phyloP scores from a whole-genome alignment of 1,140 invertebrate species.

The Drosophila sechellia region DNA sequence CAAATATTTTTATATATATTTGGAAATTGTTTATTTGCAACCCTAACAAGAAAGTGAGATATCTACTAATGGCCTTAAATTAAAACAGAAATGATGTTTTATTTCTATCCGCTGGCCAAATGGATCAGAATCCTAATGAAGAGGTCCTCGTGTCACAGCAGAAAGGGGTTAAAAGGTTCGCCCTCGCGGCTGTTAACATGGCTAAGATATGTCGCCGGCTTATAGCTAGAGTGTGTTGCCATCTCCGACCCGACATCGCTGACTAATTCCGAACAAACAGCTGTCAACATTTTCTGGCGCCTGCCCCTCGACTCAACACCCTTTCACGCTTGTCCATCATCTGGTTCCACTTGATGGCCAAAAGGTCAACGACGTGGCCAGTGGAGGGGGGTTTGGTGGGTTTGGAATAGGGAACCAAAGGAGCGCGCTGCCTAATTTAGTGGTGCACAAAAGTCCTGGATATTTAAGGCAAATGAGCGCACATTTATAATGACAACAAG shows the following conservation, averaged over 20 bases:
- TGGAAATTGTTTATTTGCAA: too few species aligned
- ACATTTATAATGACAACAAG: slow-evolving; percentile 81
- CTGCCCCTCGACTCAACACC: slow-evolving; percentile 49
- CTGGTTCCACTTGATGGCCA: slow-evolving; percentile 77
- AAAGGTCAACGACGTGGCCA: slow-evolving; percentile 66
- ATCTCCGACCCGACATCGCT: slow-evolving; percentile 72
- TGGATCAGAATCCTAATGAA: slow-evolving; percentile 55
- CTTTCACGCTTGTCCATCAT: slow-evolving; percentile 61
- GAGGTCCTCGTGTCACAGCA: slow-evolving; percentile 32
- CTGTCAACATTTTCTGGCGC: slow-evolving; percentile 73
- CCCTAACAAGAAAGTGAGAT: too few species aligned
- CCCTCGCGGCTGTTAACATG: slow-evolving; percentile 71
- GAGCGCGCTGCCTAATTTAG: slow-evolving; percentile 65
- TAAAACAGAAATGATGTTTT: too few species aligned
- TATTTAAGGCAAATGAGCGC: slow-evolving; percentile 81
- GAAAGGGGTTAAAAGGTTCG: slow-evolving; percentile 55
- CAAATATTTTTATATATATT: too few species aligned
- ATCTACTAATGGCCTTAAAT: not conserved
- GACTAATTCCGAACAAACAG: slow-evolving; percentile 74
- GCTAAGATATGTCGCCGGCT: slow-evolving; percentile 58
- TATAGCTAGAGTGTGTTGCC: slow-evolving; percentile 68
- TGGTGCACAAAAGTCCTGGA: slow-evolving; percentile 70
- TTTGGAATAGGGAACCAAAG: not conserved
- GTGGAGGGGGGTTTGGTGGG: not conserved
- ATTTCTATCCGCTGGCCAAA: too few species aligned